Percentiles rank a stretch among this genome's conserved stretches.
These are phyloP conservation scores for Brachypterus glaber DNA, from an alignment of 2,888 invertebrate genomes.

Conservation along the genomic window DNA sequence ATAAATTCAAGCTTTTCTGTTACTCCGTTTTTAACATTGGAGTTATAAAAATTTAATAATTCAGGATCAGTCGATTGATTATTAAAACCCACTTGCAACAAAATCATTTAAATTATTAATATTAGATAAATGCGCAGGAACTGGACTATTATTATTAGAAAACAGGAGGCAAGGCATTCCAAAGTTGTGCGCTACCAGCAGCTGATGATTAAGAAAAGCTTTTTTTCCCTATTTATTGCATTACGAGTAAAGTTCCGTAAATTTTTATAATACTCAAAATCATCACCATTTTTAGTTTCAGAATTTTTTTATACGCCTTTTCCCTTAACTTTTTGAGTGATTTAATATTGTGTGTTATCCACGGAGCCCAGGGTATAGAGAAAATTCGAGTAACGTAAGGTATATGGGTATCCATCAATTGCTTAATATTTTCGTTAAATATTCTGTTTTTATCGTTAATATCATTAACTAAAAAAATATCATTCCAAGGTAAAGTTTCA, in stretches of 20 bases:
- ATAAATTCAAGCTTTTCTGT: too few species aligned
- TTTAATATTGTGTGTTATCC: not conserved
- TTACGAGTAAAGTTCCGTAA: too few species aligned
- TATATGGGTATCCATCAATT: not conserved
- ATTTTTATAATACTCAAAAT: not conserved
- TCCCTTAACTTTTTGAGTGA: not conserved
- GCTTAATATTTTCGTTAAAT: not conserved
- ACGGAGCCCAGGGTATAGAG: conserved; percentile 1
- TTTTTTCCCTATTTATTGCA: too few species aligned
- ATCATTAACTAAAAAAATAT: too few species aligned
- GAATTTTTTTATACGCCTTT: too few species aligned
- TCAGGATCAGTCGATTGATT: too few species aligned
- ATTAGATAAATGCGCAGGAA: conserved; percentile 1
- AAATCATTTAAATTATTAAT: not conserved
- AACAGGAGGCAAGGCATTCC: too few species aligned
- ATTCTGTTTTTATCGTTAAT: not conserved
- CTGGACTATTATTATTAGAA: conserved; percentile 1
- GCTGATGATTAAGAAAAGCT: not conserved
- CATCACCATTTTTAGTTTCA: not conserved
- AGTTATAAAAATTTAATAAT: too few species aligned
- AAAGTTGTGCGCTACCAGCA: not conserved
- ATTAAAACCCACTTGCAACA: too few species aligned
- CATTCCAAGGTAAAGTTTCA: too few species aligned
- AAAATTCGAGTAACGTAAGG: too few species aligned
- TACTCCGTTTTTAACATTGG: too few species aligned